These are phyloP conservation scores for Melanotaenia nigrans DNA, from an alignment of 2,797 vertebrate genomes.

Conservation along the genomic window DNA sequence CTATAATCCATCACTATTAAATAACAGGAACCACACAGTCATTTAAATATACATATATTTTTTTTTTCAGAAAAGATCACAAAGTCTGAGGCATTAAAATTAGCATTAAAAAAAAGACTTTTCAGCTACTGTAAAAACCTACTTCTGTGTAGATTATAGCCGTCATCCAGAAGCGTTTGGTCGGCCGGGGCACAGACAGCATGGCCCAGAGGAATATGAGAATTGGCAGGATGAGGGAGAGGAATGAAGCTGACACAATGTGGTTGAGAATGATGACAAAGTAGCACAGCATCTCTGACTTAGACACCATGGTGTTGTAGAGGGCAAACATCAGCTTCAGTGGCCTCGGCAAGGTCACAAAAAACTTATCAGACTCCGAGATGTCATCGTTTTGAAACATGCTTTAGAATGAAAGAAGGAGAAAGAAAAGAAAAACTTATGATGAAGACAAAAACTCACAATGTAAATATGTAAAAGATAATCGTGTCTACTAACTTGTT, in stretches of 20 bases:
- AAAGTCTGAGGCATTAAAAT: not conserved
- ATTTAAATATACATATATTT: not conserved
- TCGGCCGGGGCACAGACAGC: slow-evolving; percentile 83
- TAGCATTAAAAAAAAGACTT: not conserved
- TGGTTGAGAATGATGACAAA: slow-evolving; percentile 85
- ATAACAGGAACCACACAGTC: not conserved
- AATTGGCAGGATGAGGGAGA: slow-evolving; percentile 80
- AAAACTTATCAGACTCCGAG: slow-evolving; percentile 77
- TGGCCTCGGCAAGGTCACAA: slow-evolving; percentile 57
- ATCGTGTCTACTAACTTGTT: slow-evolving; percentile 79
- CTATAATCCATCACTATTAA: not conserved
- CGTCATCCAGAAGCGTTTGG: slow-evolving; percentile 84
- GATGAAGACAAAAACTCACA: not conserved
- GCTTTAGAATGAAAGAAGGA: slow-evolving; percentile 44
- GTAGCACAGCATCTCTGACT: slow-evolving; percentile 83
- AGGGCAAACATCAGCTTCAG: slow-evolving; percentile 80
- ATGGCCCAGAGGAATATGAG: slow-evolving; percentile 85
- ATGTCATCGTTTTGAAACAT: slow-evolving; percentile 79
- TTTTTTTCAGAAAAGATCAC: not conserved
- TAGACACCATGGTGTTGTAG: slow-evolving; percentile 77
- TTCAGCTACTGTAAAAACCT: not conserved
- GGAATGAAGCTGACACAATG: slow-evolving; percentile 78
- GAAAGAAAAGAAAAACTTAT: not conserved
- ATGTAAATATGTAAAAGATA: not conserved
- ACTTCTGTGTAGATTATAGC: slow-evolving; percentile 88